phyloP scores from a whole-genome alignment of 1,140 invertebrate genomes.

The Procambarus virginalis region DNA sequence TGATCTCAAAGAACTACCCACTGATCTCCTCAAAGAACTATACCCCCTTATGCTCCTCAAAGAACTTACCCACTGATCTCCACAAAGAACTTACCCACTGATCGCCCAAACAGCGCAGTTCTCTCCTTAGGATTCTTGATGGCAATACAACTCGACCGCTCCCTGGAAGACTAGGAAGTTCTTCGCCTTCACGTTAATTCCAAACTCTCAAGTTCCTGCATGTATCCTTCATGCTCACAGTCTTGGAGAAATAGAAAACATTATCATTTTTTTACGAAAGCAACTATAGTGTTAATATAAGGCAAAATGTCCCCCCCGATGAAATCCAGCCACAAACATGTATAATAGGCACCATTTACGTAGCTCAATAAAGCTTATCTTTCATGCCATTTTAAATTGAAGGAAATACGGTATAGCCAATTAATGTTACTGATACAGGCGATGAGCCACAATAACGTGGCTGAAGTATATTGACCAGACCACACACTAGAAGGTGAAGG shows the following conservation, averaged over 20 bases:
- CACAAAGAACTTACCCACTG: constrained; percentile 78
- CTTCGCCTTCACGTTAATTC: constrained; percentile 99
- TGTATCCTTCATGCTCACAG: constrained; percentile 89
- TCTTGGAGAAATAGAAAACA: constrained; percentile 75
- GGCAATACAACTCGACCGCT: constrained; percentile 98
- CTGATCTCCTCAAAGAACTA: constrained; percentile 71
- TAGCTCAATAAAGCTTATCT: too few species aligned
- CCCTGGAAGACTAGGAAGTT: constrained; percentile 99
- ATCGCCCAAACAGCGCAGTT: constrained; percentile 98
- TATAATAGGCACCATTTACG: too few species aligned
- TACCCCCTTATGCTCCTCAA: constrained; percentile 78
- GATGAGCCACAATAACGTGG: too few species aligned
- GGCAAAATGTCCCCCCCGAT: too few species aligned
- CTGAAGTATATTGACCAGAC: too few species aligned
- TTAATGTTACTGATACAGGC: too few species aligned
- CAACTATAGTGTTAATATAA: too few species aligned
- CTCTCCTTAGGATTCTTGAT: constrained; percentile 99
- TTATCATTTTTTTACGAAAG: too few species aligned
- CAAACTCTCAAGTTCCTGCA: constrained; percentile 91
- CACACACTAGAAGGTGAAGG: too few species aligned
- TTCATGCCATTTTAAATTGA: too few species aligned
- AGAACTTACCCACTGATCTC: constrained; percentile 78
- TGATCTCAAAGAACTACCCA: constrained; percentile 72
- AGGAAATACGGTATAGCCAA: too few species aligned
- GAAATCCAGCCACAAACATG: too few species aligned